phyloP scores from a whole-genome alignment of 1,140 invertebrate species.

The Drosophila parvula region DNA sequence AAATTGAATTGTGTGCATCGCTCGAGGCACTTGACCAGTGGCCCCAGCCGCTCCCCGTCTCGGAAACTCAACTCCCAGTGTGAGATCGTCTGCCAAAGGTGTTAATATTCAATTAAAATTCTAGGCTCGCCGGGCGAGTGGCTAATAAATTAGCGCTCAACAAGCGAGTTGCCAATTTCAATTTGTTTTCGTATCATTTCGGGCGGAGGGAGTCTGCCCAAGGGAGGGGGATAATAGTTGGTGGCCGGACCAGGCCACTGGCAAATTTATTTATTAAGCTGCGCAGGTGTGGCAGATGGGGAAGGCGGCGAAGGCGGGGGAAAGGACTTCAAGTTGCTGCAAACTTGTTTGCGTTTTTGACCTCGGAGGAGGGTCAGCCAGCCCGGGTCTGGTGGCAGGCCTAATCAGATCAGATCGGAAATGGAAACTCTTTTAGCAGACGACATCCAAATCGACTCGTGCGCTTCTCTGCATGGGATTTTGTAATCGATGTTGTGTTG shows the following conservation, averaged over 20 bases:
- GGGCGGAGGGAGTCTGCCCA: neutral
- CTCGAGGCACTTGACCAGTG: conserved; percentile 70
- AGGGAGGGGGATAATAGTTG: neutral
- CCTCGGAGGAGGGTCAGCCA: conserved; percentile 22
- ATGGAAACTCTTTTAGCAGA: conserved; percentile 18
- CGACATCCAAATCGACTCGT: conserved; percentile 47
- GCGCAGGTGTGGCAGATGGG: conserved; percentile 68
- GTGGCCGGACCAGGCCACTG: conserved; percentile 5
- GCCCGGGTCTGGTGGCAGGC: conserved; percentile 11
- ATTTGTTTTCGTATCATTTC: conserved; percentile 78
- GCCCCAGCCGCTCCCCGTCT: neutral
- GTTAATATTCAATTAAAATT: conserved; percentile 82
- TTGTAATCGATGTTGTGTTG: conserved; percentile 74
- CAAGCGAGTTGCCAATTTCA: conserved; percentile 78
- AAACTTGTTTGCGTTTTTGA: conserved; percentile 48
- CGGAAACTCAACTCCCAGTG: conserved; percentile 17
- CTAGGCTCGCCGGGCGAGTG: conserved; percentile 62
- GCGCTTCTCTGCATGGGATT: conserved; percentile 57
- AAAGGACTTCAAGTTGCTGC: conserved; percentile 35
- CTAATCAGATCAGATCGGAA: conserved; percentile 46
- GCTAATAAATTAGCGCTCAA: conserved; percentile 75
- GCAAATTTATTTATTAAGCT: conserved; percentile 70
- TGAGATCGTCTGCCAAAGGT: conserved; percentile 62
- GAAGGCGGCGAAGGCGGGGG: conserved; percentile 7
- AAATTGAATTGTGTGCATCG: conserved; percentile 74